These are phyloP conservation scores for Lycophotia porphyrea DNA, from an alignment of 2,888 invertebrate species.

Conservation along the genomic window DNA sequence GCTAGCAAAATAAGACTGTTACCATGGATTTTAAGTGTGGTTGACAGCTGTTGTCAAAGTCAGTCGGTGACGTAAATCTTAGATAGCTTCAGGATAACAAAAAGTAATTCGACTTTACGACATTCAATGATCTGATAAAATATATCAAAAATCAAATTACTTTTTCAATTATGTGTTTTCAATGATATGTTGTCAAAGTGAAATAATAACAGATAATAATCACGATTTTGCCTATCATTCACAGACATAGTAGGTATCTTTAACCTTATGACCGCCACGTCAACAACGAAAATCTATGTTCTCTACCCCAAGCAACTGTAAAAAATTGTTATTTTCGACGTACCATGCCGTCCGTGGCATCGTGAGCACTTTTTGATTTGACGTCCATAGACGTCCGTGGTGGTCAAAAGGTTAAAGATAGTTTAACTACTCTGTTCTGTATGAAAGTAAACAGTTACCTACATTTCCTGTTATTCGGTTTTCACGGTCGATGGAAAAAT, in stretches of 20 bases:
- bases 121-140: background rate
- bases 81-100: background rate
- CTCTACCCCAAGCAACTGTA: too few relatives aligned
- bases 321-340: too few relatives aligned
- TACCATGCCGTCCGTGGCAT: too few relatives aligned
- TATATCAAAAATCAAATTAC: background rate
- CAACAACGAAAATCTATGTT: too few relatives aligned
- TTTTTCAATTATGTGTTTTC: too few relatives aligned
- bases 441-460: constrained; percentile 22
- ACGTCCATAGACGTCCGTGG: too few relatives aligned
- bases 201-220: background rate
- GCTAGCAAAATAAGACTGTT: background rate
- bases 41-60: background rate
- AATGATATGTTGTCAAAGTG: background rate
- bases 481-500: constrained; percentile 37
- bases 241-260: background rate
- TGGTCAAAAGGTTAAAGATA: too few relatives aligned
- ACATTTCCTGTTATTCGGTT: constrained; percentile 37
- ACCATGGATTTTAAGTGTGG: background rate
- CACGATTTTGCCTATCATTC: background rate
- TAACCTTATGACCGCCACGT: too few relatives aligned
- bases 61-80: background rate
- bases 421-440: background rate
- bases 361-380: too few relatives aligned
- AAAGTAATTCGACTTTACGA: background rate